A percentile compares a stretch with the other conserved stretches of the same genome.
Evolutionary conservation across 2,888 invertebrate species (phyloP).

Genomic region (Bellardia pandia): DNA sequence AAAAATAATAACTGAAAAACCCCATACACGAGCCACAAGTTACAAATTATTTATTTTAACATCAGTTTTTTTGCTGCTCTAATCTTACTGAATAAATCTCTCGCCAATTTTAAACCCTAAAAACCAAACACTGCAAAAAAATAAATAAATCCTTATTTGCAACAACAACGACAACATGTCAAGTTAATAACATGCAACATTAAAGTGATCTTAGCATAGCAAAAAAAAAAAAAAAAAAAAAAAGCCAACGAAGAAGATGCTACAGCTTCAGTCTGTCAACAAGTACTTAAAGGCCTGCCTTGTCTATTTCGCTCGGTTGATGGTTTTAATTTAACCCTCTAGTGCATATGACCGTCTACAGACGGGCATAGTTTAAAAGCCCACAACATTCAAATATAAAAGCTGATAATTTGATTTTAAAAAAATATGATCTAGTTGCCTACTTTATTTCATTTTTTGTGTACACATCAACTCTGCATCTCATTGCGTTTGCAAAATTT

Average conservation of each 20-base stretch:
- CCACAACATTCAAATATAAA: too few species aligned
- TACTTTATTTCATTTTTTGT: too few species aligned
- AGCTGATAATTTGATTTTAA: too few species aligned
- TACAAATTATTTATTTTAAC: slow-evolving; percentile 49
- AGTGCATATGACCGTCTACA: too few species aligned
- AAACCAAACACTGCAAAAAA: neutral
- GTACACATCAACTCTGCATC: too few species aligned
- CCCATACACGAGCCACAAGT: slow-evolving; percentile 27
- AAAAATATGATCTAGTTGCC: too few species aligned
- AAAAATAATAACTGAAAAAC: too few species aligned
- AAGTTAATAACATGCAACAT: slow-evolving; percentile 62
- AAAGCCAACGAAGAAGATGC: slow-evolving; percentile 15
- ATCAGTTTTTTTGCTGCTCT: neutral
- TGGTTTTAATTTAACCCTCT: slow-evolving; percentile 50
- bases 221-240: neutral
- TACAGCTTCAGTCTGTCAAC: slow-evolving; percentile 34
- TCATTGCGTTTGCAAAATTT: too few species aligned
- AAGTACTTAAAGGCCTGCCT: neutral
- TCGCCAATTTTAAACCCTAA: neutral
- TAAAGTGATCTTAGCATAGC: slow-evolving; percentile 4
- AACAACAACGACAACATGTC: slow-evolving; percentile 43
- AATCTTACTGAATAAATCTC: slow-evolving; percentile 19
- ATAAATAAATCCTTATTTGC: slow-evolving; percentile 32
- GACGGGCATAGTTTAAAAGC: too few species aligned
- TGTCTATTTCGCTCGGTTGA: slow-evolving; percentile 12